phyloP scores from a whole-genome alignment of 2,113 vertebrate species.

The Odocoileus virginianus region DNA sequence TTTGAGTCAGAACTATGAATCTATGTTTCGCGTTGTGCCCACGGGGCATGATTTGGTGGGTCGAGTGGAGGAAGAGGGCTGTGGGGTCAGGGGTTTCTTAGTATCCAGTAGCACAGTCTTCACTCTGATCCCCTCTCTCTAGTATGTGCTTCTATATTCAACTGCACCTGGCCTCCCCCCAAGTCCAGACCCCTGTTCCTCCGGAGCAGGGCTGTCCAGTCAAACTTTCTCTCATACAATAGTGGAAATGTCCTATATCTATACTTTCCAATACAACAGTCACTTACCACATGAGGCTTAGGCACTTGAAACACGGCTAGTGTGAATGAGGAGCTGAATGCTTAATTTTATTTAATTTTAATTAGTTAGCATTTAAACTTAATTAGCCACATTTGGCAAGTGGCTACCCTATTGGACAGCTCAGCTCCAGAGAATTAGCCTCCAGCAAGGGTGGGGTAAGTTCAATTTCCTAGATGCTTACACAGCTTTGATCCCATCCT shows the following conservation, averaged over 20 bases:
- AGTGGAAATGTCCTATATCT: background rate
- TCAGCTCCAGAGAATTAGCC: background rate
- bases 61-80: background rate
- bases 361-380: background rate
- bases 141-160: background rate
- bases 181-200: background rate
- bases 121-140: background rate
- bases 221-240: background rate
- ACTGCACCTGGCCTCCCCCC: fast-evolving
- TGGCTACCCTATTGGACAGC: background rate
- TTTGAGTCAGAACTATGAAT: background rate
- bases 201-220: background rate
- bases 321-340: background rate
- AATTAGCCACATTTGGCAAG: background rate
- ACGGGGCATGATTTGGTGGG: background rate
- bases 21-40: background rate
- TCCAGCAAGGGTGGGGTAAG: background rate
- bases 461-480: background rate
- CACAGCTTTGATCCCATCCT: background rate
- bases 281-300: background rate
- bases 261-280: background rate
- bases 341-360: background rate
- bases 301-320: background rate
- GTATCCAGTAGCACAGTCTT: background rate
- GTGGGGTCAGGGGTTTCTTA: background rate